These are phyloP conservation scores for Nymphalis io DNA, from an alignment of 1,140 invertebrate species.

Conservation along the genomic window DNA sequence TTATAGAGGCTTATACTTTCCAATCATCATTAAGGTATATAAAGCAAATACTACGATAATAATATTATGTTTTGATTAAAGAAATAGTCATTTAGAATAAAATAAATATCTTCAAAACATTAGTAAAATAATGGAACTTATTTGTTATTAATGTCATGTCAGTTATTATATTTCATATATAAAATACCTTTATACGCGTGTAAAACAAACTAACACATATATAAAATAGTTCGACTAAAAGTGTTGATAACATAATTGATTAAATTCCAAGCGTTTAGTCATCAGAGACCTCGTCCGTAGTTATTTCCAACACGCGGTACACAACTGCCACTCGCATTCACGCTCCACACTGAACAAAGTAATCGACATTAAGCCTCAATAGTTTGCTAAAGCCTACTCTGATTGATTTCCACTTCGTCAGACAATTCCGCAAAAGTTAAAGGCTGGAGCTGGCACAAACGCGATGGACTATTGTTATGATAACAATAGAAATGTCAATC, in stretches of 20 bases:
- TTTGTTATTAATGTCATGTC: too few relatives aligned
- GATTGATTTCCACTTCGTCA: constrained; percentile 23
- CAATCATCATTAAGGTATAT: too few relatives aligned
- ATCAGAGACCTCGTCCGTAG: not conserved
- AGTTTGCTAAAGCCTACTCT: constrained; percentile 18
- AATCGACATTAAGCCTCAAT: constrained; percentile 10
- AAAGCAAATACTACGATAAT: too few relatives aligned
- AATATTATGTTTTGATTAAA: too few relatives aligned
- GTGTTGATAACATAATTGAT: not conserved
- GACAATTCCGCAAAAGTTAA: constrained; percentile 27
- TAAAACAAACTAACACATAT: too few relatives aligned
- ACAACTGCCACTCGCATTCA: not conserved
- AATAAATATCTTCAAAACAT: too few relatives aligned
- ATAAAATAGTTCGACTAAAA: too few relatives aligned
- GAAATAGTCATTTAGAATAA: too few relatives aligned
- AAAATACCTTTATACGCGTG: too few relatives aligned
- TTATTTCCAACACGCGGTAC: not conserved
- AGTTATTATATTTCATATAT: too few relatives aligned
- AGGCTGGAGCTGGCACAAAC: constrained; percentile 13
- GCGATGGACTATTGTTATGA: constrained; percentile 28
- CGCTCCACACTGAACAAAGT: not conserved
- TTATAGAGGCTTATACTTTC: too few relatives aligned
- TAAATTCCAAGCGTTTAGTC: not conserved
- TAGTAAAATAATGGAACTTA: too few relatives aligned
- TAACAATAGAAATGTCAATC: constrained; percentile 24